Evolutionary conservation across 2,797 vertebrate species (phyloP).

Genomic region (Phaenicophaeus curvirostris): DNA sequence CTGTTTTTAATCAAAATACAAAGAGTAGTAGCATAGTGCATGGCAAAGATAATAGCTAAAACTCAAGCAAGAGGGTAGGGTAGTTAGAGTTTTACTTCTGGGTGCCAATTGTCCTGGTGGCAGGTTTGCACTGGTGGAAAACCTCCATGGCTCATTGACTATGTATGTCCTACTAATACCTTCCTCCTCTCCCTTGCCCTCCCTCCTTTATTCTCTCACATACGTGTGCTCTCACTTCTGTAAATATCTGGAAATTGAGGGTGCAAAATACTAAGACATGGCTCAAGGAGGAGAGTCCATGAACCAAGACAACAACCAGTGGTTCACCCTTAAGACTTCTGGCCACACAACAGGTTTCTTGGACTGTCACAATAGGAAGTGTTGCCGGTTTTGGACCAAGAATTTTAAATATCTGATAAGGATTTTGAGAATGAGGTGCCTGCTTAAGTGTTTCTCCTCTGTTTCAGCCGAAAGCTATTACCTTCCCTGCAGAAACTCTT

Average conservation of each 20-base stretch:
- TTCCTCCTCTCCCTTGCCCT: neutral
- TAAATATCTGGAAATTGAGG: neutral
- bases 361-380: neutral
- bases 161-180: fast-evolving
- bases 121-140: neutral
- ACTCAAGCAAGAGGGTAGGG: neutral
- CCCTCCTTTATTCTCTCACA: fast-evolving
- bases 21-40: neutral
- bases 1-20: neutral
- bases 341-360: neutral
- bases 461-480: neutral
- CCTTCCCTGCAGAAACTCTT: neutral
- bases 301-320: neutral
- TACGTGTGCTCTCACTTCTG: fast-evolving
- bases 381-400: neutral
- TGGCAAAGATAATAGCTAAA: neutral
- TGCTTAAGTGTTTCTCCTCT: neutral
- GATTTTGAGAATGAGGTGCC: neutral
- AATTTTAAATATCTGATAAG: neutral
- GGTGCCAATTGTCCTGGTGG: neutral
- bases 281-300: neutral
- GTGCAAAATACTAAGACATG: neutral
- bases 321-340: neutral
- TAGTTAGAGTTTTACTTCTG: neutral
- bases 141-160: neutral